Conservation (phyloP, 1,140 invertebrate genomes). For the Drosophila arawakana region DNA sequence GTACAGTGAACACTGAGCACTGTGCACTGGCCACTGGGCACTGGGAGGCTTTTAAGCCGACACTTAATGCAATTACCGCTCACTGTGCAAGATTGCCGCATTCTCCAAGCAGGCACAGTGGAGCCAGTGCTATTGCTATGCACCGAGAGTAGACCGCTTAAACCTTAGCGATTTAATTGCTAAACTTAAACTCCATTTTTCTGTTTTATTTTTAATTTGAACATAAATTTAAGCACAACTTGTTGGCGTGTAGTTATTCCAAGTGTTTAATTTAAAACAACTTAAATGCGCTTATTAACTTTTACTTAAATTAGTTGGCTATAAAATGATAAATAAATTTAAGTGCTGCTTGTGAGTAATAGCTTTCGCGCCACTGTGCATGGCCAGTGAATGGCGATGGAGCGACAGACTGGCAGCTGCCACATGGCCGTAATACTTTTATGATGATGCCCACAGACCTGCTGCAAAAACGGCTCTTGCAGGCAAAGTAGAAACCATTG, state of each 20-base stretch:
- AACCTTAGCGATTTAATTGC: too few species aligned
- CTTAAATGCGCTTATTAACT: too few species aligned
- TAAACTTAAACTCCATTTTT: too few species aligned
- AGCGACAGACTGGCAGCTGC: constrained; percentile 28
- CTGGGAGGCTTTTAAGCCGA: constrained; percentile 68
- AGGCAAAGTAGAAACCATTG: constrained; percentile 44
- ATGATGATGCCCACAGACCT: constrained; percentile 72
- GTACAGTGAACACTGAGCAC: neutral
- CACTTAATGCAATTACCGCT: constrained; percentile 82
- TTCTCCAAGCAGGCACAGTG: neutral
- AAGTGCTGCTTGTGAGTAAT: too few species aligned
- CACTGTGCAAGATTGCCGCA: constrained; percentile 48
- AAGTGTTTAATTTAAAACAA: too few species aligned
- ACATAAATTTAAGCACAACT: too few species aligned
- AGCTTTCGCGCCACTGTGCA: constrained; percentile 17
- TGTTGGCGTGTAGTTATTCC: too few species aligned
- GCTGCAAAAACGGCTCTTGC: constrained; percentile 49
- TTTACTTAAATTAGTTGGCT: too few species aligned
- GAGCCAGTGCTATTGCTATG: neutral
- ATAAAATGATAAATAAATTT: too few species aligned
- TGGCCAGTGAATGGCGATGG: constrained; percentile 20
- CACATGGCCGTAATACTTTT: constrained; percentile 66
- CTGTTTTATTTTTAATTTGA: too few species aligned
- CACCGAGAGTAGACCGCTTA: too few species aligned
- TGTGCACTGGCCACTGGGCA: constrained; percentile 3